A percentile compares a stretch with the other conserved stretches of the same genome.
These are phyloP conservation scores for Hypolimnas misippus DNA, from an alignment of 2,888 invertebrate genomes.

Conservation along the genomic window DNA sequence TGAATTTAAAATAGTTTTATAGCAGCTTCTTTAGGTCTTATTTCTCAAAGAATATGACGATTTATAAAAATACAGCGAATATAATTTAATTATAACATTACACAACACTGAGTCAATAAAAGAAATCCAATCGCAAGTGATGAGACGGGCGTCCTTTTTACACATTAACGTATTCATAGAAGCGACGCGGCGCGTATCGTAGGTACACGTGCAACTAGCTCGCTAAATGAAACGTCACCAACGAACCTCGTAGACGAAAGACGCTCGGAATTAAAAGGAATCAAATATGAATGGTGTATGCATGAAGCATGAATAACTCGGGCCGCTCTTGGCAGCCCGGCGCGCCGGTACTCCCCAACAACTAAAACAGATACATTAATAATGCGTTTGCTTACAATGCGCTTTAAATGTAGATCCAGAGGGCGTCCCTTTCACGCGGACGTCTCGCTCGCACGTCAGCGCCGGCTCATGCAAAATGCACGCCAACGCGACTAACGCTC, in stretches of 20 bases:
- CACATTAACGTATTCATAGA: conserved; percentile 47
- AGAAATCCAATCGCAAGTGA: conserved; percentile 15
- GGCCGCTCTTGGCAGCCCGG: conserved; percentile 68
- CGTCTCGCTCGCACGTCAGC: conserved; percentile 58
- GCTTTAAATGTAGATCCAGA: conserved; percentile 82
- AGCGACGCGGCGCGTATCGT: conserved; percentile 27
- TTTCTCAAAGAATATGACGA: no score
- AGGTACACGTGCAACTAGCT: conserved; percentile 40
- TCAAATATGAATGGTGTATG: conserved; percentile 80
- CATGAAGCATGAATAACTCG: conserved; percentile 77
- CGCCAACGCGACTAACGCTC: conserved; percentile 66
- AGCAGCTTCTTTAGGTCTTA: no score
- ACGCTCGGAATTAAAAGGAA: conserved; percentile 80
- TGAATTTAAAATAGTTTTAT: no score
- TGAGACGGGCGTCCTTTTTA: conserved; percentile 24
- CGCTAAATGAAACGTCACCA: conserved; percentile 55
- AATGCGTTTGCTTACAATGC: conserved; percentile 83
- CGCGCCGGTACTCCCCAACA: conserved; percentile 75
- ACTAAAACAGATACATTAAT: conserved; percentile 83
- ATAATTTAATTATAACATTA: not conserved
- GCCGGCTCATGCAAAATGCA: conserved; percentile 78
- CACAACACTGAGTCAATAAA: not conserved
- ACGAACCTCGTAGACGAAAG: conserved; percentile 62
- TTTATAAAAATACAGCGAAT: no score
- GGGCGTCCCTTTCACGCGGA: conserved; percentile 58